Evolutionary conservation across 2,888 invertebrate genomes (phyloP), one percentile per base, ranked within the genome.

Genomic region (Troilus luridus): DNA sequence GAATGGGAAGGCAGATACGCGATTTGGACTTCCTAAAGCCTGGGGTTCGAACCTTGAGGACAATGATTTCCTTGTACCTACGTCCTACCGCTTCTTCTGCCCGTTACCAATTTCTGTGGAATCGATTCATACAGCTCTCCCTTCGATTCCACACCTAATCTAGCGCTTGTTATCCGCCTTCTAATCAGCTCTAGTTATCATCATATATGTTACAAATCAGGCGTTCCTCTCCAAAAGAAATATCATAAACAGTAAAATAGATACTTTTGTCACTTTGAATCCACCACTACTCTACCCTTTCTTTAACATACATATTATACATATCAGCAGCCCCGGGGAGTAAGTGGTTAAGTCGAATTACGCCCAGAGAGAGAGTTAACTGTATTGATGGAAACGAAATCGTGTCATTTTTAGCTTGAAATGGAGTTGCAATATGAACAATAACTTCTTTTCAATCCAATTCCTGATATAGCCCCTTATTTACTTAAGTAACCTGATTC

Each of bases 71-170:
- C 14, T 85, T 85, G 85, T 85, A 77, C 85, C 56, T 54, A 54
- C n/a, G 14, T 54, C 21, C 56, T n/a, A 5, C 14, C n/a, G 21
- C 85, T 85, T 85, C 56, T 85, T 54, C 56, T 85, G n/a, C 21
- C 85, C 85, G 85, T 85, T 85, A 85, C 56, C 85, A 85, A 85
- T 85, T n/a, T n/a, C 56, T 85, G 85, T 85, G 56, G 85, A 85
- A 85, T 85, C 85, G 11, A 85, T 85, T 85, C 85, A 21, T 17
- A 85, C 85, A 85, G 85, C 56, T 85, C 85, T 85, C 85, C 56
- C 56, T 41, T 56, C 56, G 56, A 85, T 85, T 85, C 85, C 85
- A 85, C 85, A 85, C 85, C 85, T 58, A 85, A 85, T 85, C 85
- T 56, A 58, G n/a, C 85, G 41, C 41, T 41, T 41, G 41, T 41